Percentiles rank a stretch among this genome's conserved stretches.
phyloP scores from a whole-genome alignment of 2,888 invertebrate genomes.

The Taenaris catops region DNA sequence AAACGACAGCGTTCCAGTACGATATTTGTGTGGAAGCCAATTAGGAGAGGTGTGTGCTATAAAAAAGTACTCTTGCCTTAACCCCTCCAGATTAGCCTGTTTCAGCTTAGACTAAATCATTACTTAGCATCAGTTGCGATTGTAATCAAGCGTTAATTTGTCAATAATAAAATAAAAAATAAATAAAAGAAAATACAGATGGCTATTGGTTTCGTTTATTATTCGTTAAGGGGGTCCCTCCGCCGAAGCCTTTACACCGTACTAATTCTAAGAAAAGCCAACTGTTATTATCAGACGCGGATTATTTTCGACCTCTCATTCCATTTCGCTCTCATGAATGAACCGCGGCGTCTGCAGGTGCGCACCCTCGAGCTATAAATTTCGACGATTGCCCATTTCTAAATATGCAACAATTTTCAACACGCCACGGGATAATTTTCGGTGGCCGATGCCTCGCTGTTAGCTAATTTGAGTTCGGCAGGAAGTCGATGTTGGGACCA shows the following conservation, averaged over 20 bases:
- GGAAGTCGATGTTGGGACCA: constrained; percentile 59
- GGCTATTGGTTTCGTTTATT: too few relatives aligned
- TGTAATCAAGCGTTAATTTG: too few relatives aligned
- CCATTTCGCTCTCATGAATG: constrained; percentile 68
- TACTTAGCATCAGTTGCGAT: too few relatives aligned
- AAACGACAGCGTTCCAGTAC: too few relatives aligned
- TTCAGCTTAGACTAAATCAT: too few relatives aligned
- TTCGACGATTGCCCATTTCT: constrained; percentile 62
- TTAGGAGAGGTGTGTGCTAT: too few relatives aligned
- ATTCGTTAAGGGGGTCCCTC: constrained; percentile 46
- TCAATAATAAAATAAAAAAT: too few relatives aligned
- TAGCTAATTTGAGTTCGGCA: constrained; percentile 51
- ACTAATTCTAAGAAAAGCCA: constrained; percentile 73
- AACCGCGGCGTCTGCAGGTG: constrained; percentile 67
- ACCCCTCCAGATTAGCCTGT: too few relatives aligned
- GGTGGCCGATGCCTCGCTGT: constrained; percentile 57
- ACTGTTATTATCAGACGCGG: constrained; percentile 71
- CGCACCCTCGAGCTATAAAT: constrained; percentile 57
- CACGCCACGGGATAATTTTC: constrained; percentile 70
- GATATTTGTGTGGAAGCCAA: too few relatives aligned
- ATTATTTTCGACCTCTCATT: constrained; percentile 59
- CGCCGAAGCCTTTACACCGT: constrained; percentile 66
- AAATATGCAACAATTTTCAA: constrained; percentile 60
- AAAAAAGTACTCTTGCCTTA: too few relatives aligned
- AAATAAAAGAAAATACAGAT: too few relatives aligned